Conservation (phyloP, 1,140 invertebrate genomes). For the Drosophila oshimai region DNA sequence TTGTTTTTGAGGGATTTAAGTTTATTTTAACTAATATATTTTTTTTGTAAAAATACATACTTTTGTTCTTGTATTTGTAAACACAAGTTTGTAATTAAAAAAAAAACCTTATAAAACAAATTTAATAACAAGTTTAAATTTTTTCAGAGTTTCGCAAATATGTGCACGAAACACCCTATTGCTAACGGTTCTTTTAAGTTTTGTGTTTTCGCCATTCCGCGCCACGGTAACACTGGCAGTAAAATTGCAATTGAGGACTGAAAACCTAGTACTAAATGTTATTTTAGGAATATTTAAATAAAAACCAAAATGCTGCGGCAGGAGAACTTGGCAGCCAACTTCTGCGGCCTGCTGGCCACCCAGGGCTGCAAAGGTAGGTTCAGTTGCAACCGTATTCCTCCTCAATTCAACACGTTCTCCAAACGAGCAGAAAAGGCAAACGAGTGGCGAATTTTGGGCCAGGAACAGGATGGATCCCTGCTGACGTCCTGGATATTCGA, state of each 20-base stretch:
- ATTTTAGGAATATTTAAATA: slow-evolving; percentile 40
- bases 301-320: slow-evolving; percentile 71
- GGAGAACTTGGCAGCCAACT: slow-evolving; percentile 82
- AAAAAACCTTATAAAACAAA: no score
- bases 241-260: not conserved
- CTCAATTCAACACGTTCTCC: not conserved
- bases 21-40: no score
- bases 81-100: no score
- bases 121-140: no score
- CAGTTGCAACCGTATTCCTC: not conserved
- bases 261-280: slow-evolving; percentile 12
- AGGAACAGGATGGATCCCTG: slow-evolving; percentile 89
- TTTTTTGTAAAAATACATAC: no score
- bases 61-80: no score
- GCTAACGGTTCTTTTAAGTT: not conserved
- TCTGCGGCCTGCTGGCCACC: slow-evolving; percentile 73
- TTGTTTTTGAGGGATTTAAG: no score
- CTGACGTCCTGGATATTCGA: slow-evolving; percentile 88
- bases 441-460: slow-evolving; percentile 90
- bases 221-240: not conserved
- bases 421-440: slow-evolving; percentile 84
- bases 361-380: slow-evolving; percentile 71
- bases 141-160: not conserved
- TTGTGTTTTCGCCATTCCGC: not conserved
- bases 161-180: not conserved